Base-by-base conservation (phyloP, 2,888 invertebrate species). In the Cylloceria caligata region DNA sequence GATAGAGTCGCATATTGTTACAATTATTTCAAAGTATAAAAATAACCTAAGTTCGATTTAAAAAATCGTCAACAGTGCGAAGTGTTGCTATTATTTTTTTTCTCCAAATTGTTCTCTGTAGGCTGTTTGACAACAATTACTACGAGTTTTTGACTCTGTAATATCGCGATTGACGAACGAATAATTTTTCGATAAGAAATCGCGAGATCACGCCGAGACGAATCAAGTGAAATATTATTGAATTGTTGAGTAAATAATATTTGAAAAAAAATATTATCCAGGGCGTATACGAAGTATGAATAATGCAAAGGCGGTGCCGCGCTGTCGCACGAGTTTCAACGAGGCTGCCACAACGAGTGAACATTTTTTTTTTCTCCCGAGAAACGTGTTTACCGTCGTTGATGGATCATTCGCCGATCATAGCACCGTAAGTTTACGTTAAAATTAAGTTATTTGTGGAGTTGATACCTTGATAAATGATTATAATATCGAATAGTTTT, bases 301-400 rank as follows among this genome's bases (percentile, higher is more conserved):
- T 89, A 88, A 88, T 83, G 86, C 88, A 88, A 91, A 91, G 91
- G 91, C 91, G 91, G 91, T 91, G 91, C 90, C 91, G 84, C 84
- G 84, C 84, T 81, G 79, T 80, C 84, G 57, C 75, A 81, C 81
- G 81, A 81, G 78, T 81, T 81, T 80, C 60, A 65, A 80, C 71
- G 81, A 64, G 34, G 39, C 45, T 36, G 27, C 42, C 30, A 57
- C 62, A 24, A 72, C 24, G 27, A 65, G 24, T 45, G 24, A 55
- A 52, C 27, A 55, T 34, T 42, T 74, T 65, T 75, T 36, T 30
- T 24, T 24, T 16, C 11, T 21, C 21, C 24, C n/a, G 13, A 9
- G n/a, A n/a, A n/a, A n/a, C n/a, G n/a, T n/a, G n/a, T n/a, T n/a
- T n/a, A n/a, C n/a, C n/a, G n/a, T n/a, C n/a, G n/a, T n/a, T n/a